Evolutionary conservation across 1,140 invertebrate species (phyloP), one percentile per base, ranked within the genome.

Genomic region (Sminthurinus signatus): DNA sequence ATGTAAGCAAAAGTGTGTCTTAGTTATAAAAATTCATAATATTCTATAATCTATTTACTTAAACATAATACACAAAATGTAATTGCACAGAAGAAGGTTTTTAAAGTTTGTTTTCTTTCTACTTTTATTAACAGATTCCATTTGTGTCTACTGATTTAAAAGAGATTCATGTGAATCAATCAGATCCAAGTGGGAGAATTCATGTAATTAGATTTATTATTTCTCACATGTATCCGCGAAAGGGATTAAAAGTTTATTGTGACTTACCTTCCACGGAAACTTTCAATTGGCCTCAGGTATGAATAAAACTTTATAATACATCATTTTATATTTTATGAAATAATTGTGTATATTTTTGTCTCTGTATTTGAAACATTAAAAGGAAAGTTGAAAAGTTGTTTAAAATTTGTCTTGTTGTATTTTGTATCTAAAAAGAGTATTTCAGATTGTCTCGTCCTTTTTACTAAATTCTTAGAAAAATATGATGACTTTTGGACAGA

Each of bases 141-240:
- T 60, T 8, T n/a, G 8, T 50, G n/a, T 60, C 59, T 5, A 44
- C 43, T 14, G 44, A 51, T 62, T 48, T 62, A 2, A 25, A 54
- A 39, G 48, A 62, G 21, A 23, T 62, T 10, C 23, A 39, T 10
- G 25, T 62, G n/a, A 62, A 39, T 19, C 46, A 62, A 25, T 2
- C 8, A 2, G 60, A 62, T 43, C 32, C 31, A 42, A 46, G 36
- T 3, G 29, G 21, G 1, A 32, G 60, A 28, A 23, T 21, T 23
- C 60, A 62, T 54, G 12, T 17, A 3, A 27, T 62, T 17, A 62
- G 52, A 25, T 62, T 62, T 52, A 8, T 8, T 19, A 42, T 62
- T 28, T 29, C 60, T 19, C 28, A 14, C 14, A 19, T 25, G 28
- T 62, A 62, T 43, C 60, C 60, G 3, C 1, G 39, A 17, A 27